Conservation (phyloP, 2,113 vertebrate species). For the Recurvirostra avosetta region DNA sequence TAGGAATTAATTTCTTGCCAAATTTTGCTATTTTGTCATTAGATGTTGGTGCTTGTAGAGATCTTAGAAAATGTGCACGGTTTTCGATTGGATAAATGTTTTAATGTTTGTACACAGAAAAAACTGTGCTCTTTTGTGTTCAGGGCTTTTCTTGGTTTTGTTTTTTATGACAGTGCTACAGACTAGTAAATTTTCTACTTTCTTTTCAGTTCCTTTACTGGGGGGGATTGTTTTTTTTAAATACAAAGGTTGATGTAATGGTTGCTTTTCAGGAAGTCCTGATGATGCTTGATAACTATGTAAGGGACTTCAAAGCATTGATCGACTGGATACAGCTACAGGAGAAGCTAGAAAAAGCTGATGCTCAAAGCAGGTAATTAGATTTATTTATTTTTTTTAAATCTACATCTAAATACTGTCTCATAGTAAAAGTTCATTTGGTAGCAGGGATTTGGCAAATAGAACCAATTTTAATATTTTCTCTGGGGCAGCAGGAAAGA, state of each 20-base stretch:
- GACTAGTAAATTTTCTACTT: neutral
- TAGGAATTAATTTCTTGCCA: too few relatives aligned
- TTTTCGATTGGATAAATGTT: too few relatives aligned
- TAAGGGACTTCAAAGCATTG: conserved; percentile 96
- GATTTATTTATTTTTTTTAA: neutral
- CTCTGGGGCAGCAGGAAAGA: neutral
- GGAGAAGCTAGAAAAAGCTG: conserved; percentile 97
- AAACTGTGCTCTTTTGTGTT: neutral
- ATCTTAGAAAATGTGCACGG: too few relatives aligned
- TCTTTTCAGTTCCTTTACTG: neutral
- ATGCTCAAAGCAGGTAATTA: conserved; percentile 95
- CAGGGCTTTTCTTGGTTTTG: neutral
- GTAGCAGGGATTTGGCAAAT: neutral
- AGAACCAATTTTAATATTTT: neutral
- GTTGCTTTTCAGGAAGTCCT: conserved; percentile 87
- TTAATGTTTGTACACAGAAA: too few relatives aligned
- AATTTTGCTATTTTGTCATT: too few relatives aligned
- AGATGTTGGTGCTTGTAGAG: too few relatives aligned
- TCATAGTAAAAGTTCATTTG: neutral
- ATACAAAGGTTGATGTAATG: neutral
- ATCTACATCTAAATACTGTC: neutral
- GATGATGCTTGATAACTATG: conserved; percentile 99
- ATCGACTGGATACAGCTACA: conserved; percentile 99
- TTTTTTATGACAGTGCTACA: neutral
- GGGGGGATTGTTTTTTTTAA: neutral